These are phyloP conservation scores for Falco cherrug DNA, from an alignment of 2,797 vertebrate genomes.

Conservation along the genomic window DNA sequence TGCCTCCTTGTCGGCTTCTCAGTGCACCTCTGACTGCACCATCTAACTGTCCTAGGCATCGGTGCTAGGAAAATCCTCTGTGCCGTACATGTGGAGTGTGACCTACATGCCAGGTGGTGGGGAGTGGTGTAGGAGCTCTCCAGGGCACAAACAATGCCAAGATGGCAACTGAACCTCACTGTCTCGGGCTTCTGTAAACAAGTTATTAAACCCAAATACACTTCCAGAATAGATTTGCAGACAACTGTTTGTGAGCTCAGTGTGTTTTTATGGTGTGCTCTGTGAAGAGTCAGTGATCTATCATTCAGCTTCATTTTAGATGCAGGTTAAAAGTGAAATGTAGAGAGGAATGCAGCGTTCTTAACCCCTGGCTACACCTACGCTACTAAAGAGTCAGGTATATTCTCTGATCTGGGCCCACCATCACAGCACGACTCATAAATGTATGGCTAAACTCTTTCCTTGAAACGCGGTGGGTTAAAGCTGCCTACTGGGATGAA, in stretches of 20 bases:
- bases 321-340: neutral
- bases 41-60: neutral
- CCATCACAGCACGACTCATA: neutral
- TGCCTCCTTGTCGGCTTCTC: neutral
- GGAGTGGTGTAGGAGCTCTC: neutral
- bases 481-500: neutral
- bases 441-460: neutral
- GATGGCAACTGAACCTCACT: neutral
- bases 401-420: neutral
- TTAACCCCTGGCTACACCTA: neutral
- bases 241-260: neutral
- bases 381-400: neutral
- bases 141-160: accelerated
- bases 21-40: neutral
- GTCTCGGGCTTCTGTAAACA: neutral
- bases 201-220: neutral
- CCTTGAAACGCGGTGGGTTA: neutral
- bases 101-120: neutral
- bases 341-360: neutral
- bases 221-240: neutral
- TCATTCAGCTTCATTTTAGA: neutral
- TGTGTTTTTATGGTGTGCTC: neutral
- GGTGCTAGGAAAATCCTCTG: neutral
- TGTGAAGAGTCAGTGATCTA: neutral
- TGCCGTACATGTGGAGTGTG: neutral